Conservation (phyloP, 1,140 invertebrate genomes). For the Drosophila insularis region DNA sequence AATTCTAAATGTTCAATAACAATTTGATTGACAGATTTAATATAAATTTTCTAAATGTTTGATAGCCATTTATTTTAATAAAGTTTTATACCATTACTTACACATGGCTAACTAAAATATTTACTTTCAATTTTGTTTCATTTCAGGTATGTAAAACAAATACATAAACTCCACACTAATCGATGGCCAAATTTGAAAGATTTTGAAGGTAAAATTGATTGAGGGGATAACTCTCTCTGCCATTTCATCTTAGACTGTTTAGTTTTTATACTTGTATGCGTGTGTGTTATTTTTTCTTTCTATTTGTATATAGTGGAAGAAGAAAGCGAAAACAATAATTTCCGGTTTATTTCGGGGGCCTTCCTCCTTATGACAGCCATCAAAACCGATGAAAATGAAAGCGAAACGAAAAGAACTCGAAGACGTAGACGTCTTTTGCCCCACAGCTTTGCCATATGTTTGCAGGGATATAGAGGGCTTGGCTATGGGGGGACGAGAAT, state of each 20-base stretch:
- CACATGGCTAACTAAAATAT: not conserved
- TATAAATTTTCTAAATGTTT: too few relatives aligned
- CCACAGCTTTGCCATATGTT: conserved; percentile 42
- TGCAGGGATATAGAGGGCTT: not conserved
- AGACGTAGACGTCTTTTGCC: conserved; percentile 7
- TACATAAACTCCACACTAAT: not conserved
- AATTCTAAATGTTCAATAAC: too few relatives aligned
- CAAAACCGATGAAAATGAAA: conserved; percentile 44
- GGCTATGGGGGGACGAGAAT: not conserved
- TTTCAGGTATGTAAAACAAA: conserved; percentile 37
- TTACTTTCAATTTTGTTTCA: conserved; percentile 11
- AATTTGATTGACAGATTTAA: too few relatives aligned
- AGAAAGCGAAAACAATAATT: conserved; percentile 48
- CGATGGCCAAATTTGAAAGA: conserved; percentile 6
- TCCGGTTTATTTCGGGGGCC: conserved; percentile 53
- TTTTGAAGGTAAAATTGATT: conserved; percentile 12
- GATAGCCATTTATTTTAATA: too few relatives aligned
- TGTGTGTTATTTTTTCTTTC: not conserved
- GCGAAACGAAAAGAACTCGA: conserved; percentile 10
- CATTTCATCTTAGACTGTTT: not conserved
- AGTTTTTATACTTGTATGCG: not conserved
- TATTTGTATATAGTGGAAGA: not conserved
- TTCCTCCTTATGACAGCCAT: conserved; percentile 52
- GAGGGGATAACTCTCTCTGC: not conserved
- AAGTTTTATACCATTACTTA: not conserved